Conservation (phyloP, 2,797 vertebrate genomes). For the Catostomus latipinnis region DNA sequence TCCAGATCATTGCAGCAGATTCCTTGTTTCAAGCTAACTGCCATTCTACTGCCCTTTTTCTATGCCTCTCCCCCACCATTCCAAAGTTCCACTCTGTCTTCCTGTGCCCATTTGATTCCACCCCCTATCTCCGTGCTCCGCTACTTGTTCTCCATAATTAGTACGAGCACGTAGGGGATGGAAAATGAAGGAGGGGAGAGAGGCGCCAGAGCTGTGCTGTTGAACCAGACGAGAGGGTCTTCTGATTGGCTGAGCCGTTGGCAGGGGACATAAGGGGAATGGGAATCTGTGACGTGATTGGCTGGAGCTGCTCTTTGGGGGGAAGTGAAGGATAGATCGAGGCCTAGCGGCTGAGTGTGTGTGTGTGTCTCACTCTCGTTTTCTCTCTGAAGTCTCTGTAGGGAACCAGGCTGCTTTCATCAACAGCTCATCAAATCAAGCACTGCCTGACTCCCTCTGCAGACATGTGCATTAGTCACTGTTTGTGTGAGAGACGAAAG, state of each 20-base stretch:
- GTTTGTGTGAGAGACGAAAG: slow-evolving; percentile 26
- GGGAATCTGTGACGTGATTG: slow-evolving; percentile 68
- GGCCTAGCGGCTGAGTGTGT: slow-evolving; percentile 52
- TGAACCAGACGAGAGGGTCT: slow-evolving; percentile 69
- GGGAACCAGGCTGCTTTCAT: slow-evolving; percentile 59
- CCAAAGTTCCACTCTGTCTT: slow-evolving; percentile 43
- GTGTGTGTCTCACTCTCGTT: slow-evolving; percentile 44
- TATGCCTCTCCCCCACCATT: slow-evolving; percentile 22
- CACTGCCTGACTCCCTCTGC: slow-evolving; percentile 51
- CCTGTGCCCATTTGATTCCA: slow-evolving; percentile 60
- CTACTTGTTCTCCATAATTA: slow-evolving; percentile 76
- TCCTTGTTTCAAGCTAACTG: no score
- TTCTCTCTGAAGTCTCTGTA: slow-evolving; percentile 51
- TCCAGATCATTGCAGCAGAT: no score
- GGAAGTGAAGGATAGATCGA: slow-evolving; percentile 64
- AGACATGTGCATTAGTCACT: slow-evolving; percentile 49
- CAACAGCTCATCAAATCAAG: slow-evolving; percentile 63
- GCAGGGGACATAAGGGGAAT: slow-evolving; percentile 68
- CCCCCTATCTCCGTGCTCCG: slow-evolving; percentile 69
- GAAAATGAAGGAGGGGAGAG: slow-evolving; percentile 54
- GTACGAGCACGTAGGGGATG: slow-evolving; percentile 71
- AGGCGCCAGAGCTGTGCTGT: slow-evolving; percentile 63
- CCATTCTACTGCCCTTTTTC: no score
- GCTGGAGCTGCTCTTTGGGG: slow-evolving; percentile 59
- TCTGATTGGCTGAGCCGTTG: slow-evolving; percentile 74